Evolutionary conservation across 1,140 invertebrate genomes (phyloP), one percentile per base, ranked within the genome.

Genomic region (Drosophila arizonae): DNA sequence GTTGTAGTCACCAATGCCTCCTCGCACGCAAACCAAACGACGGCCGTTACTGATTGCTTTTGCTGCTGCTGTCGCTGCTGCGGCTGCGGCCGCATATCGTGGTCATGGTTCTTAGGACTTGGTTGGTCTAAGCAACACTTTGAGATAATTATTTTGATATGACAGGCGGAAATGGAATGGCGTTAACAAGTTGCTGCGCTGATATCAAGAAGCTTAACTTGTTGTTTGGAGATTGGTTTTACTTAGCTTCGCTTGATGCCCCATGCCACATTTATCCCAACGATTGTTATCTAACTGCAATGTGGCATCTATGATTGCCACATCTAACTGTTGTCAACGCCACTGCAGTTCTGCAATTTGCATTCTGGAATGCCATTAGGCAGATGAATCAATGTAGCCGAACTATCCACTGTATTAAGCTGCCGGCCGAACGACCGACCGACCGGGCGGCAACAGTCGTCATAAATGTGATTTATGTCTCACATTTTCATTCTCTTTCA

Each of bases 71-170:
- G 28, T 4, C n/a, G 56, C 39, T 43, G 11, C 10, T 48, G 50
- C 21, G n/a, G 43, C 8, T 15, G 28, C 17, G 74, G 60, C 70
- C 50, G 48, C 68, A 51, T 69, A 70, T 68, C 77, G 45, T 51
- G 41, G 56, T 60, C 72, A 69, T 50, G 62, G 50, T 64, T 70
- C 17, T 61, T 67, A 77, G 74, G 51, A 85, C 68, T 76, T 71
- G 71, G 72, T 70, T 75, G 71, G 72, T 74, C 80, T 72, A 60
- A 66, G 71, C 70, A 68, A 75, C 73, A 74, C 73, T 84, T 77
- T 84, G 65, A 88, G 84, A 89, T 88, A 88, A 88, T 88, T 84
- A 88, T 80, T 84, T 89, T 80, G 84, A 88, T 88, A 89, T 78
- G 84, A 89, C 84, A 88, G 72, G 71, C 84, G 84, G 84, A 88